Percentiles rank a stretch among this genome's conserved stretches.
These are phyloP conservation scores for Drosophila kanapiae DNA, from an alignment of 1,140 invertebrate genomes.

Conservation along the genomic window DNA sequence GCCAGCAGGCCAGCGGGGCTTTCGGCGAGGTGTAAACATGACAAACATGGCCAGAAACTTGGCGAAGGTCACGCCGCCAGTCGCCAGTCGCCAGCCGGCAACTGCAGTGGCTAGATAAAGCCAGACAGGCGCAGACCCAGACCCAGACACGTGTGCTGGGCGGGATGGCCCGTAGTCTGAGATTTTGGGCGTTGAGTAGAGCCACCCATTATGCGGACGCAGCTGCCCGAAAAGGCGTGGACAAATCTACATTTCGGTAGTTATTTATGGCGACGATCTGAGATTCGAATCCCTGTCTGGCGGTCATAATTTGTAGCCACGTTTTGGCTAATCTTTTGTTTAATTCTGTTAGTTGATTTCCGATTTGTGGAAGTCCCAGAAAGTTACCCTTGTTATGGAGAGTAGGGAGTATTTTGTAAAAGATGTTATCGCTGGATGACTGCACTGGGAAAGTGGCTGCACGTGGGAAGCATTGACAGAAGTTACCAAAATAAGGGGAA, in stretches of 20 bases:
- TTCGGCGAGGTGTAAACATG: conserved; percentile 52
- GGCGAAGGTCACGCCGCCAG: conserved; percentile 46
- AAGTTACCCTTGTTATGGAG: conserved; percentile 58
- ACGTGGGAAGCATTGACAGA: conserved; percentile 36
- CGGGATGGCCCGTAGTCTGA: conserved; percentile 12
- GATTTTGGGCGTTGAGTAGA: conserved; percentile 21
- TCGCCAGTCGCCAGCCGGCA: conserved; percentile 16
- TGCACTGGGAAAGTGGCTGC: no score
- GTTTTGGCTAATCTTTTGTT: conserved; percentile 58
- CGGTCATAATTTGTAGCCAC: conserved; percentile 65
- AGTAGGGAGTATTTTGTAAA: conserved; percentile 23
- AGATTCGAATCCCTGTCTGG: conserved; percentile 34
- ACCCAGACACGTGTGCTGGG: conserved; percentile 45
- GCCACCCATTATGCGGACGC: conserved; percentile 62
- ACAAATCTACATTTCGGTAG: conserved; percentile 61
- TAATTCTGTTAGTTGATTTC: conserved; percentile 13
- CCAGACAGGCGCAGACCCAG: background rate
- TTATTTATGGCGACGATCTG: conserved; percentile 70
- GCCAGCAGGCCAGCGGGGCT: conserved; percentile 8
- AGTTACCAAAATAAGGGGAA: conserved; percentile 5
- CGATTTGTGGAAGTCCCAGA: conserved; percentile 46
- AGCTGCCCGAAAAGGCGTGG: conserved; percentile 63
- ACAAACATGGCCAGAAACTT: conserved; percentile 39
- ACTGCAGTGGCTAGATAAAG: conserved; percentile 50
- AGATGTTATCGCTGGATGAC: conserved; percentile 49